Base-by-base conservation (phyloP, 2,113 vertebrate genomes). In the Sapajus apella region DNA sequence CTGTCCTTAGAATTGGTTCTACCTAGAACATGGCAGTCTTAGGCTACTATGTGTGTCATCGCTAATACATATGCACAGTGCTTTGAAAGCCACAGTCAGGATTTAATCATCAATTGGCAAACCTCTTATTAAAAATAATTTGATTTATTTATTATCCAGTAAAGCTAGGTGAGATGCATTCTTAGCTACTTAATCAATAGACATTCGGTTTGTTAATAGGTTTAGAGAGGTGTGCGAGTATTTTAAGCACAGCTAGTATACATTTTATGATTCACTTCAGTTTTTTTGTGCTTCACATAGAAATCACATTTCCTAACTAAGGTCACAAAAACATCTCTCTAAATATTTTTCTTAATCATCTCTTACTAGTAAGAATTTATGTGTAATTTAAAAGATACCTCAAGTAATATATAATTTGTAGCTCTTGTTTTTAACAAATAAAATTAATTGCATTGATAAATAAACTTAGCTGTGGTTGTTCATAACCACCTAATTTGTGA, bases 71-170 rank as follows among this genome's bases (percentile, higher is more conserved):
- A 55, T 3, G 4, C 16, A 9, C 16, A 12, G 21, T n/a, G 47
- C 68, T 84, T 55, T 64, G 80, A 83, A 81, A 83, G 70, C n/a
- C 56, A 50, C 16, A 76, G 20, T 64, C 12, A 70, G n/a, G 56
- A 91, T 40, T 92, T 92, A 80, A 80, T 8, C 37, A 25, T 87
- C 47, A 89, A 43, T 35, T 64, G 66, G 21, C 5, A 81, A 70
- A 37, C 12, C 35, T 56, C 20, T 32, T 61, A 47, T 82, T 95
- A 75, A 90, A 85, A 87, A 70, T 87, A 77, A 52, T 92, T 83
- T 91, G 8, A 95, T 96, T 94, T 87, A 93, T 92, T 96, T 95
- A 90, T 81, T 80, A 61, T 73, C 55, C 85, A 87, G 87, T 94
- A 84, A 92, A 87, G 7, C 27, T 83, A 40, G 6, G 45, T 72